Base-by-base conservation (phyloP, 2,797 vertebrate species). In the Chromobotia macracanthus region DNA sequence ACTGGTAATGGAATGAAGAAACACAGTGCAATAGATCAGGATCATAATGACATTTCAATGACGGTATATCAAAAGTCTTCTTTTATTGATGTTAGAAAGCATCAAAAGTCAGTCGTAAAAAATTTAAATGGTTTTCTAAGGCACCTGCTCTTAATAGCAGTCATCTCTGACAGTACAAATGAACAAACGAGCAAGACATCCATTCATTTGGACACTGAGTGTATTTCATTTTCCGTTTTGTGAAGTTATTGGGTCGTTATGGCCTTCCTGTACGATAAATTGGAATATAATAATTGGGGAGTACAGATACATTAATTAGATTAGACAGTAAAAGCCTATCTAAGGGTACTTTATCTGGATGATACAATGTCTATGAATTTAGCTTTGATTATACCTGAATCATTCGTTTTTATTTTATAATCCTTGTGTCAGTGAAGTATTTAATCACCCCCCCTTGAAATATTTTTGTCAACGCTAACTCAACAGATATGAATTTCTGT, bases 221-320 rank as follows among this genome's bases (percentile, higher is more conserved):
- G 75, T 80, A 75, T 77, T 81, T 79, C 73, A 61, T 81, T 82
- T 72, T 82, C 72, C 28, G 4, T 28, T 28, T 28, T 28, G 4
- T 28, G 28, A 80, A 78, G 74, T 83, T 84, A 85, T 82, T 75
- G 80, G 68, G 56, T 69, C 56, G 58, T 80, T 83, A 80, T 82
- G 67, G 41, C 48, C 82, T 75, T 60, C 12, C 72, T 77, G 72
- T 68, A 76, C 66, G 75, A 86, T 86, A 81, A 82, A 87, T 80
- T 83, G 81, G 55, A 75, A 80, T 86, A 80, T 87, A 83, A 86
- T 87, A 82, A 80, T 75, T 75, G 64, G 55, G 81, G 73, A 82
- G 77, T 82, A 82, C 64, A 68, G 72, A 80, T 83, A 53, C 81
- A 85, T 85, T 83, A 84, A 85, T 85, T 84, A 75, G 82, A 80